Evolutionary conservation across 1,140 invertebrate species (phyloP).

Genomic region (Ditylenchus dipsaci): DNA sequence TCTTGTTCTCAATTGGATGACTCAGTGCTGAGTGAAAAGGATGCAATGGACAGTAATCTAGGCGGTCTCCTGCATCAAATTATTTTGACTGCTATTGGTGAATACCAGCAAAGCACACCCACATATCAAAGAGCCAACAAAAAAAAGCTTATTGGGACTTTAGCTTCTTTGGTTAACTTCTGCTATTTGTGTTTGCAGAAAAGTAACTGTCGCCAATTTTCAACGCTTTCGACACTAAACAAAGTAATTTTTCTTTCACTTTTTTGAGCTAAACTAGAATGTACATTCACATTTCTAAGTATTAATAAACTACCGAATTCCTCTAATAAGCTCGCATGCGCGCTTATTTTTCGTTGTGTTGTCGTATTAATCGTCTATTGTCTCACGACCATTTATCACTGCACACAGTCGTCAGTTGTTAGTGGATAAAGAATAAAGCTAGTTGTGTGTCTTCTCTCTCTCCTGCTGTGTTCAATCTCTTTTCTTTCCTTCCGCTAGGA

Average conservation of each 20-base stretch:
- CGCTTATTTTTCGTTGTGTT: too few relatives aligned
- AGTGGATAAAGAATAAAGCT: too few relatives aligned
- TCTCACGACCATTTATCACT: too few relatives aligned
- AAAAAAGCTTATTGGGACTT: conserved; percentile 19
- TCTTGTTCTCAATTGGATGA: conserved; percentile 49
- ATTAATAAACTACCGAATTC: too few relatives aligned
- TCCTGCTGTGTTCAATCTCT: too few relatives aligned
- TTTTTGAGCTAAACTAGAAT: too few relatives aligned
- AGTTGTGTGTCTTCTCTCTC: too few relatives aligned
- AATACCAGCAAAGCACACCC: conserved; percentile 50
- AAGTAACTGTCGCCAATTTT: conserved; percentile 53
- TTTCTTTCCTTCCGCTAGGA: too few relatives aligned
- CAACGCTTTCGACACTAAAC: conserved; percentile 52
- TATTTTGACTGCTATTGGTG: conserved; percentile 45
- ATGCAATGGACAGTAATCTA: conserved; percentile 53
- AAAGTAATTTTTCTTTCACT: conserved; percentile 43
- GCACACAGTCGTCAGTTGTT: too few relatives aligned
- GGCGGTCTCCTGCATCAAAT: conserved; percentile 55
- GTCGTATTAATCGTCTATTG: too few relatives aligned
- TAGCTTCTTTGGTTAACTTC: conserved; percentile 49
- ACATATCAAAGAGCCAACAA: conserved; percentile 46
- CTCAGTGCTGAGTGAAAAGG: conserved; percentile 34
- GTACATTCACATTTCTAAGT: too few relatives aligned
- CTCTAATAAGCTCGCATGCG: too few relatives aligned
- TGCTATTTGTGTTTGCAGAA: conserved; percentile 54